Percentiles rank a stretch among this genome's conserved stretches.
Evolutionary conservation across 2,888 invertebrate genomes (phyloP).

Genomic region (Mimumesa dahlbomi): DNA sequence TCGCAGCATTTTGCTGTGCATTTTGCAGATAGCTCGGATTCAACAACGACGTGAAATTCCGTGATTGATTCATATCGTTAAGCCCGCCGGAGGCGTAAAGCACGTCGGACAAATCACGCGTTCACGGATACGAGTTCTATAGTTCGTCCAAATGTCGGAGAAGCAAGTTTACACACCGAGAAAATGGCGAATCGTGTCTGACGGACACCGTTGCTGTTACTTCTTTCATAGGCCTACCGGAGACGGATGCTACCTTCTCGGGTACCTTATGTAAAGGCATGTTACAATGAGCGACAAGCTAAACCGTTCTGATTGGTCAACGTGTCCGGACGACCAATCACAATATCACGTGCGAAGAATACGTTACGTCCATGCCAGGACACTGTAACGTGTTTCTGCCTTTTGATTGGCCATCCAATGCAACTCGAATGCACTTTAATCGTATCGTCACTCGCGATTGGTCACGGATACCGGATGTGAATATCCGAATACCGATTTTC

Average conservation of each 20-base stretch:
- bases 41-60: conserved; percentile 77
- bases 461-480: conserved; percentile 4
- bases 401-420: conserved; percentile 17
- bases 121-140: background rate
- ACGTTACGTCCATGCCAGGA: conserved; percentile 3
- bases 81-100: background rate
- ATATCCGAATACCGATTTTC: conserved; percentile 25
- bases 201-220: conserved; percentile 19
- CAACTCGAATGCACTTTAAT: background rate
- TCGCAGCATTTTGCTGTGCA: conserved; percentile 77
- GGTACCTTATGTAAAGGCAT: too few species aligned
- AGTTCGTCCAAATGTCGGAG: background rate
- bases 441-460: conserved; percentile 22
- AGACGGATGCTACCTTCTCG: conserved; percentile 27
- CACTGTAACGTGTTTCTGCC: background rate
- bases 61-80: conserved; percentile 75
- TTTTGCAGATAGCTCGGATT: conserved; percentile 78
- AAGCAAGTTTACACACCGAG: conserved; percentile 30
- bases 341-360: background rate
- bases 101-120: conserved; percentile 6
- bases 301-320: background rate
- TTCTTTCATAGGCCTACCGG: conserved; percentile 43
- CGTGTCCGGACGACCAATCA: background rate
- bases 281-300: too few species aligned
- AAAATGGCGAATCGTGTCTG: conserved; percentile 52